These are phyloP conservation scores for Polypedilum vanderplanki DNA, from an alignment of 1,140 invertebrate species.

Conservation along the genomic window DNA sequence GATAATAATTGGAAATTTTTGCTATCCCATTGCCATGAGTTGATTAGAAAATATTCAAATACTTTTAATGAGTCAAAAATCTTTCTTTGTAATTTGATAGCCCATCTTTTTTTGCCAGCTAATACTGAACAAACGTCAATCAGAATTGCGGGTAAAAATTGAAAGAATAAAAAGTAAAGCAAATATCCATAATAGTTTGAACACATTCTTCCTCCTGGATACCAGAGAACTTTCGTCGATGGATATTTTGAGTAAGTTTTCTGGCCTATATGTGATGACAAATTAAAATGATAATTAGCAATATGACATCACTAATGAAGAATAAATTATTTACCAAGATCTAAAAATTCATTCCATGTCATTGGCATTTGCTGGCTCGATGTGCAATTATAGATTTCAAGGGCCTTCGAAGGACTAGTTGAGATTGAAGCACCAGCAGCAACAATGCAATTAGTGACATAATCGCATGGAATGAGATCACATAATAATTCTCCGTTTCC, in stretches of 20 bases:
- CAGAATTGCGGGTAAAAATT: constrained; percentile 57
- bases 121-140: constrained; percentile 51
- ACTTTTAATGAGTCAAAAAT: background rate
- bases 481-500: constrained; percentile 41
- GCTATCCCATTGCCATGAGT: background rate
- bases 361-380: constrained; percentile 44
- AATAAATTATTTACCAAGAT: constrained; percentile 41
- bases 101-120: constrained; percentile 54
- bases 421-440: constrained; percentile 54
- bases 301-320: background rate
- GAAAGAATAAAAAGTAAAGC: constrained; percentile 52
- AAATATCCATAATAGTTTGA: constrained; percentile 49
- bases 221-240: constrained; percentile 52
- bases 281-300: background rate
- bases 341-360: constrained; percentile 57
- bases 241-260: constrained; percentile 41
- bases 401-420: constrained; percentile 35
- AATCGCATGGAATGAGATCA: constrained; percentile 62
- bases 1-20: background rate
- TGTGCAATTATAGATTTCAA: constrained; percentile 44
- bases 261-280: constrained; percentile 1
- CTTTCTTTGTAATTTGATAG: background rate
- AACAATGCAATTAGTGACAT: constrained; percentile 57
- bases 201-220: constrained; percentile 54
- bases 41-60: background rate